These are phyloP conservation scores for Cheirogaleus major DNA, from an alignment of 2,797 vertebrate genomes.

Conservation along the genomic window DNA sequence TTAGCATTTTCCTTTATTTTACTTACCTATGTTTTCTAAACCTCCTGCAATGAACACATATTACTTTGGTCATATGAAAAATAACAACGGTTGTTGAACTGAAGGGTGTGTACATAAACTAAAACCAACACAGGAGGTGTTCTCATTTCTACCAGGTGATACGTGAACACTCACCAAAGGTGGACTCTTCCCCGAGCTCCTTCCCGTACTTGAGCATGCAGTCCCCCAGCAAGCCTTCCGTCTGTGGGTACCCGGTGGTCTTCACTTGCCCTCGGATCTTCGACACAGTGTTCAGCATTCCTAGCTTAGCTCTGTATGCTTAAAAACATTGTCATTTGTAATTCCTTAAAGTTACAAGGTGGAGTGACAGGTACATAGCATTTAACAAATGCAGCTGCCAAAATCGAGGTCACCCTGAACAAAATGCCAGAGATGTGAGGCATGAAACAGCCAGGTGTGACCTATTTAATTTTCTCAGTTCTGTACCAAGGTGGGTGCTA, in stretches of 20 bases:
- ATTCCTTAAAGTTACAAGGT: constrained; percentile 33
- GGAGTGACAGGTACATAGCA: neutral
- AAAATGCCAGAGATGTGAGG: neutral
- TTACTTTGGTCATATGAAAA: neutral
- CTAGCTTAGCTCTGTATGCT: constrained; percentile 95
- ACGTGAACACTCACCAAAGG: constrained; percentile 89
- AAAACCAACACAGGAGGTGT: rapidly evolving
- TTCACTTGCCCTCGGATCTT: constrained; percentile 96
- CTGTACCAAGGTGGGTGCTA: neutral
- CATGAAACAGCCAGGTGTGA: rapidly evolving
- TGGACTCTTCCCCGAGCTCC: constrained; percentile 93
- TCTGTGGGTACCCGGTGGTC: constrained; percentile 94
- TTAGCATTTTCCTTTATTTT: neutral
- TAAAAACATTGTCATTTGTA: constrained; percentile 72
- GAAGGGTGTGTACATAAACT: neutral
- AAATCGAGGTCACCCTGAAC: neutral
- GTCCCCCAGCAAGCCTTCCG: constrained; percentile 95
- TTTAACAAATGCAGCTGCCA: neutral
- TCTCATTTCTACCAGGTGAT: neutral
- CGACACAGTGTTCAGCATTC: constrained; percentile 96
- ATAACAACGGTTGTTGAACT: neutral
- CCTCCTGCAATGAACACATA: neutral
- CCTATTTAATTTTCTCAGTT: neutral
- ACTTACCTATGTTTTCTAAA: neutral
- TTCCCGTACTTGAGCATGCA: constrained; percentile 95